Evolutionary conservation across 2,888 invertebrate species (phyloP), one percentile per base, ranked within the genome.

Genomic region (Pterostichus niger): DNA sequence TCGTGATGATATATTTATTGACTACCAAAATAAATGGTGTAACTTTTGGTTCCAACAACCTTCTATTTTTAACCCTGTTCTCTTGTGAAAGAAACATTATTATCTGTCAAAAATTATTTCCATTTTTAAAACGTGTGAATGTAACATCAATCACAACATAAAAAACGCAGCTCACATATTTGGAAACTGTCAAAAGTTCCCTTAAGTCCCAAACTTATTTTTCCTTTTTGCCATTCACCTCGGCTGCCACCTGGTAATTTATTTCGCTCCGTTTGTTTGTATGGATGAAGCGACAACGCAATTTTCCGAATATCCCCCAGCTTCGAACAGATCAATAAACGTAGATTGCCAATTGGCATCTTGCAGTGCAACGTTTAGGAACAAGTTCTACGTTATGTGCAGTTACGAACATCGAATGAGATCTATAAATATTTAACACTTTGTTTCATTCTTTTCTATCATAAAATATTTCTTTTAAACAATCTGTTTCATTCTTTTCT

Each of bases 261-360:
- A 71, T 46, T 71, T 71, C 15, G 0, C 15, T 44, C 44, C n/a
- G 68, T 40, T 71, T 71, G 68, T 71, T 71, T 71, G 68, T 71
- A 71, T 71, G 68, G 40, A 71, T 71, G 68, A 71, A n/a, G 68
- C 46, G 68, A 44, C 68, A 44, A 71, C 44, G 68, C 68, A 71
- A 71, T 71, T 71, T 71, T 24, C 68, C 15, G 44, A 71, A 71
- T 40, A 71, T 71, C 68, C 46, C 11, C 10, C 17, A 71, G 68
- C 40, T 15, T 40, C 44, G 40, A 71, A 40, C 68, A 71, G 68
- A 71, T 46, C 68, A 71, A 71, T 71, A 71, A 71, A 71, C 68
- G 44, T 71, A 71, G 40, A 46, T 56, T 71, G 68, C 44, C 68
- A 9, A 71, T 71, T 71, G 68, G 44, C 68, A 40, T 71, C 68